A percentile compares a stretch with the other conserved stretches of the same genome.
Conservation (phyloP, 2,797 vertebrate species). For the Enoplosus armatus region DNA sequence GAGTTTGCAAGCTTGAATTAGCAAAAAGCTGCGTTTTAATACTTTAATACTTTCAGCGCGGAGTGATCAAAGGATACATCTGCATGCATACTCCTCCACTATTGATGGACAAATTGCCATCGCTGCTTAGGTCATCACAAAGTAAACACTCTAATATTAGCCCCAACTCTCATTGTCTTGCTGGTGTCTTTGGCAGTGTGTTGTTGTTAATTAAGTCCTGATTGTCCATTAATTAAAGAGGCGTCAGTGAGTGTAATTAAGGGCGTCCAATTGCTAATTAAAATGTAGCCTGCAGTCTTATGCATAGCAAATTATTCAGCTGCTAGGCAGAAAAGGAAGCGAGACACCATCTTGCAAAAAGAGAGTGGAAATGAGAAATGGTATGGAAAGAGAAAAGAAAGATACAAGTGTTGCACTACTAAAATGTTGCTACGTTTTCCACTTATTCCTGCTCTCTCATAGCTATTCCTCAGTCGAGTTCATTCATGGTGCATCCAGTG, state of each 20-base stretch:
- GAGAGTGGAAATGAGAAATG: constrained; percentile 50
- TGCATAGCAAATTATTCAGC: constrained; percentile 82
- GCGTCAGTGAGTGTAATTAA: constrained; percentile 85
- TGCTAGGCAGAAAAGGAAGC: constrained; percentile 67
- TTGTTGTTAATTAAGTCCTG: constrained; percentile 83
- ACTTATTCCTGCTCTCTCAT: constrained; percentile 24
- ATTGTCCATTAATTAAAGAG: constrained; percentile 86
- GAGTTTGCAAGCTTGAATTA: constrained; percentile 16
- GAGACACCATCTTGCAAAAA: constrained; percentile 42
- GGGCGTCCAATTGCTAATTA: constrained; percentile 87
- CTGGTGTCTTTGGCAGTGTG: constrained; percentile 75
- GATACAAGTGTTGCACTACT: neutral
- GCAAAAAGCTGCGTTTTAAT: constrained; percentile 8
- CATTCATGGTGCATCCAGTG: constrained; percentile 49
- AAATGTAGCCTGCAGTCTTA: constrained; percentile 86
- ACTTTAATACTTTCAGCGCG: neutral
- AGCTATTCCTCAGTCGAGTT: constrained; percentile 43
- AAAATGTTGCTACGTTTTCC: constrained; percentile 32
- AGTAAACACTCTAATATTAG: constrained; percentile 65
- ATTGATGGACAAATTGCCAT: constrained; percentile 31
- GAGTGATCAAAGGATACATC: constrained; percentile 8
- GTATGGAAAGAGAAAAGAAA: constrained; percentile 34
- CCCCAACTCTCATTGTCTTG: constrained; percentile 72
- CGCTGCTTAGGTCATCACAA: constrained; percentile 58
- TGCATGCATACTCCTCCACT: neutral